Percentiles rank a stretch among this genome's conserved stretches.
phyloP scores from a whole-genome alignment of 2,113 vertebrate species.

The Collichthys lucidus region DNA sequence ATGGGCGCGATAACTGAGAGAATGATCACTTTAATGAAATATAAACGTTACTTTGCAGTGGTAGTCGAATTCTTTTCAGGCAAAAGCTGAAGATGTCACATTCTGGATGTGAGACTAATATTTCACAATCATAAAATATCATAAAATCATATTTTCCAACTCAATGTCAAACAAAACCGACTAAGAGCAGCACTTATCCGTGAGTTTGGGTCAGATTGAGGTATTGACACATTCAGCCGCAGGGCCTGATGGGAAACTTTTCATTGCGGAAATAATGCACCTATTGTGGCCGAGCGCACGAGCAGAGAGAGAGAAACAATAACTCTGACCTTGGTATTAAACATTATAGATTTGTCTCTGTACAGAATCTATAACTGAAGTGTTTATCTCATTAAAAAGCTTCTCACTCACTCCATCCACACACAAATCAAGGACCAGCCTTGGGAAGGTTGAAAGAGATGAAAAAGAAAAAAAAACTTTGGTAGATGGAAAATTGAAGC shows the following conservation, averaged over 20 bases:
- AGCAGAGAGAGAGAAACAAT: conserved; percentile 24
- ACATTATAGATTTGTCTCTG: conserved; percentile 46
- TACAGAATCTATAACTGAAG: conserved; percentile 47
- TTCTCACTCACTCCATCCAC: background rate
- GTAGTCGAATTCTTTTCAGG: no score
- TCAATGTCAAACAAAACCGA: background rate
- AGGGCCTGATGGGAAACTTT: conserved; percentile 35
- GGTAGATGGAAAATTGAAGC: background rate
- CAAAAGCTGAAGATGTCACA: background rate
- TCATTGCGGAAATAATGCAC: conserved; percentile 2
- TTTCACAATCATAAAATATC: no score
- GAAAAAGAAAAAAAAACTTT: background rate
- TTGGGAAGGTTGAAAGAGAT: conserved; percentile 20
- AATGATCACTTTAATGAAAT: no score
- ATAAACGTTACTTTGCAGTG: no score
- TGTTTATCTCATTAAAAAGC: conserved; percentile 61
- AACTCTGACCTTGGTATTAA: conserved; percentile 42
- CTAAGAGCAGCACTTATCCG: background rate
- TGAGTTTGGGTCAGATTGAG: conserved; percentile 15
- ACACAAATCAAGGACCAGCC: conserved; percentile 2
- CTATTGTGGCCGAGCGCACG: conserved; percentile 13
- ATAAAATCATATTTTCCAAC: no score
- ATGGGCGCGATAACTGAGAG: no score
- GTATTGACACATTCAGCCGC: conserved; percentile 31
- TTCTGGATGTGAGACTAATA: background rate